A percentile compares a stretch with the other conserved stretches of the same genome.
Evolutionary conservation across 2,797 vertebrate genomes (phyloP).

Genomic region (Esox masquinongy): DNA sequence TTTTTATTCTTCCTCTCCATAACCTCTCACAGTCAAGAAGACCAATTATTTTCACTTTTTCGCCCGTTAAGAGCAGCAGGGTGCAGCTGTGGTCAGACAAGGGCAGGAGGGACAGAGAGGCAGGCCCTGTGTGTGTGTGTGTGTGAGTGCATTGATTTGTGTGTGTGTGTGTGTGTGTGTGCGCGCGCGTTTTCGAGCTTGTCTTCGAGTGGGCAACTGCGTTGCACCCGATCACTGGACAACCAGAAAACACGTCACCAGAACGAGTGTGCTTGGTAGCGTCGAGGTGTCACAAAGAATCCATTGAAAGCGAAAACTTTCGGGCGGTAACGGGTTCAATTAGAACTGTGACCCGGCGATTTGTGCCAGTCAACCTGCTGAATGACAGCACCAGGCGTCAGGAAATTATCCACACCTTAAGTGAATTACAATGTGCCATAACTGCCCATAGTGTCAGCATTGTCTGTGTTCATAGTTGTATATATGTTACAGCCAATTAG

Average conservation of each 20-base stretch:
- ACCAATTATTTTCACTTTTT: conserved; percentile 67
- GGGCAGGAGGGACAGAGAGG: conserved; percentile 50
- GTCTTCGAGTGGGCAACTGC: conserved; percentile 5
- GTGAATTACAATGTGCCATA: neutral
- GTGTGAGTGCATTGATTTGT: neutral
- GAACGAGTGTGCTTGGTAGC: neutral
- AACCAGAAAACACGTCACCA: neutral
- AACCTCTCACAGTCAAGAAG: conserved; percentile 59
- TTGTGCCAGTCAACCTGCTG: neutral
- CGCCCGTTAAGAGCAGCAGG: conserved; percentile 57
- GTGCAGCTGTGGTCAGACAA: conserved; percentile 55
- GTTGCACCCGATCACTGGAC: neutral
- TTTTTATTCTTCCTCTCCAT: conserved; percentile 45
- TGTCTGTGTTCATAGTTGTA: conserved; percentile 1
- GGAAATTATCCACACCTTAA: conserved; percentile 10
- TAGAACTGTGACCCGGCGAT: neutral
- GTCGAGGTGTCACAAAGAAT: neutral
- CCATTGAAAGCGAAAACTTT: neutral
- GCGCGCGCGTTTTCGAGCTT: conserved; percentile 14
- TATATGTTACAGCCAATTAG: conserved; percentile 17
- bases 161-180: conserved; percentile 1
- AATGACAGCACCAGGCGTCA: conserved; percentile 1
- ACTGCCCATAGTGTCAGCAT: neutral
- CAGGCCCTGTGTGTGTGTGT: conserved; percentile 8
- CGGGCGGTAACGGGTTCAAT: neutral